Base-by-base conservation (phyloP, 1,140 invertebrate genomes). In the Rhopalosiphum padi region DNA sequence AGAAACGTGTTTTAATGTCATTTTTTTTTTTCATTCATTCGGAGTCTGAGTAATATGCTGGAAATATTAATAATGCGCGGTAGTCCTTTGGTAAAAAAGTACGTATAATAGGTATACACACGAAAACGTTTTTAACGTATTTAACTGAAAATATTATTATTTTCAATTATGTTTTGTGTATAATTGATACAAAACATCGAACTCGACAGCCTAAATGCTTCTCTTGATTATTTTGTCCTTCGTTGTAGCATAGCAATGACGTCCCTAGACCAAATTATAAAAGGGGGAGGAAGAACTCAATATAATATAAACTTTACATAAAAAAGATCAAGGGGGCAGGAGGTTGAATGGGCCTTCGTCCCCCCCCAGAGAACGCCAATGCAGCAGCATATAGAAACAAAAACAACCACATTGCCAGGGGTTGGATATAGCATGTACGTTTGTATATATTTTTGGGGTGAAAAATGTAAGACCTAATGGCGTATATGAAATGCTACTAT, bases 1-100 rank as follows among this genome's bases (percentile, higher is more conserved):
- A 90, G 89, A 43, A 90, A 90, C 89, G 55, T 68, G 89, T 90
- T 90, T 90, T 68, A 90, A 90, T 68, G 89, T 90, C 53, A 43
- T 90, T 90, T 90, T 60, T 90, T 90, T 68, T 25, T 41, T 41
- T 35, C 89, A 55, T 89, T 60, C 37, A 43, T 90, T 90, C 23
- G 37, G 53, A 18, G 11, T 43, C 88, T 22, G 48, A 41, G 35
- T 43, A 41, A 55, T n/a, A 51, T 86, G 53, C 46, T 51, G 87
- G 25, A 60, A 68, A 68, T 68, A 90, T 68, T 90, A 90, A n/a
- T 68, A 90, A 90, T 68, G 15, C 89, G 89, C 55, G 55, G 89
- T 90, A 68, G 88, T 90, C 37, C n/a, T 68, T 90, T 90, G 53
- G 55, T 90, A 77, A 77, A 2, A 6, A 43, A 68, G 21, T 68